A percentile compares a stretch with the other conserved stretches of the same genome.
phyloP scores from a whole-genome alignment of 2,888 invertebrate genomes.

The Hirudinaria manillensis region DNA sequence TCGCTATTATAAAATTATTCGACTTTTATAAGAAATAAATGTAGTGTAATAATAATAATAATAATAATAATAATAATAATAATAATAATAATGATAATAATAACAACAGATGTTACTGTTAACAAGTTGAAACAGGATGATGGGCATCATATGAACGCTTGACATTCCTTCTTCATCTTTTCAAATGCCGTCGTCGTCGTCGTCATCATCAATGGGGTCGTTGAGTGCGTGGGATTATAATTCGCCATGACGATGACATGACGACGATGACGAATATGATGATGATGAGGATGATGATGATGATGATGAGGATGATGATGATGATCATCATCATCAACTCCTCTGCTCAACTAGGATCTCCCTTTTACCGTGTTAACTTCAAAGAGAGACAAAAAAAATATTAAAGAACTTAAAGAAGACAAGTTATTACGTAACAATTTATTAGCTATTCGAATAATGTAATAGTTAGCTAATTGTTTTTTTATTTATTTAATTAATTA shows the following conservation, averaged over 20 bases:
- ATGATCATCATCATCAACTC: background rate
- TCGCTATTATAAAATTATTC: no score
- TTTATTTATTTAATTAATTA: no score
- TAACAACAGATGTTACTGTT: background rate
- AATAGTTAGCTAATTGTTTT: no score
- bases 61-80: background rate
- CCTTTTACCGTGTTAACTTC: no score
- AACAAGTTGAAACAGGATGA: background rate
- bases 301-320: slow-evolving; percentile 7
- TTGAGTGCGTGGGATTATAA: background rate
- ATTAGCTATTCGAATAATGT: no score
- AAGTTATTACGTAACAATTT: no score
- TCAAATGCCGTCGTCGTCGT: background rate
- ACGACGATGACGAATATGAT: slow-evolving; percentile 14
- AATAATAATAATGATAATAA: background rate
- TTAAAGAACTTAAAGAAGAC: no score
- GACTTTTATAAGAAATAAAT: no score
- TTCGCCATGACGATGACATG: background rate
- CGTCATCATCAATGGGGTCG: background rate
- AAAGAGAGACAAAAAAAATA: no score
- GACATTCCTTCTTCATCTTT: background rate
- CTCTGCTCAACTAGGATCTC: no score
- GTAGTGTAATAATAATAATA: background rate
- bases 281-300: slow-evolving; percentile 5
- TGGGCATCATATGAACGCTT: no score